Percentiles rank a stretch among this genome's conserved stretches.
Conservation (phyloP, 2,113 vertebrate species). For the Scomber colias region DNA sequence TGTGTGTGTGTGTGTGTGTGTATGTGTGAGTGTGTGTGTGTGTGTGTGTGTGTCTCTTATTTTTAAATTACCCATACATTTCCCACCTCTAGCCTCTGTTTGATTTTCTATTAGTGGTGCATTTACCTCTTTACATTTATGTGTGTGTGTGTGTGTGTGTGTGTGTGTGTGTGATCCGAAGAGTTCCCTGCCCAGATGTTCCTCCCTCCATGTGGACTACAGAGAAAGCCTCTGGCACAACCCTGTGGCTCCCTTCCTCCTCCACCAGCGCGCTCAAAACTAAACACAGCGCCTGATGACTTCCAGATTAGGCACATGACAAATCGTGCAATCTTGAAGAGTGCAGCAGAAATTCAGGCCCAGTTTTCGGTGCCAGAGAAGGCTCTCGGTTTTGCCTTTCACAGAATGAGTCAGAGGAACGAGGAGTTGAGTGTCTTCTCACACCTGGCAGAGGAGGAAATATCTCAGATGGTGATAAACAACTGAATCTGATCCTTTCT, state of each 20-base stretch:
- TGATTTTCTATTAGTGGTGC: neutral
- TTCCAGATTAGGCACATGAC: conserved; percentile 74
- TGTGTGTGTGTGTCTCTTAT: neutral
- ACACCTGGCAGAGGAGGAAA: neutral
- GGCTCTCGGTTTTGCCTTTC: conserved; percentile 15
- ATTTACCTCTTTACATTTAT: neutral
- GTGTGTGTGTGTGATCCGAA: conserved; percentile 8
- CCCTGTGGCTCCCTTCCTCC: conserved; percentile 53
- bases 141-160: conserved; percentile 20
- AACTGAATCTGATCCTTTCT: too few relatives aligned
- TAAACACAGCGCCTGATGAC: conserved; percentile 68
- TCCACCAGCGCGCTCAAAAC: conserved; percentile 50
- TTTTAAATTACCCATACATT: neutral
- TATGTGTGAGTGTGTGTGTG: conserved; percentile 15
- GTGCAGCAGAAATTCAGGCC: conserved; percentile 39
- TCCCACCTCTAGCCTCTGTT: neutral
- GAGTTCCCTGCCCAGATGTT: conserved; percentile 51
- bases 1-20: conserved; percentile 21
- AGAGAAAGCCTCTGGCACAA: conserved; percentile 50
- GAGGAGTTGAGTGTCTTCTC: conserved; percentile 3
- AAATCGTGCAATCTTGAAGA: conserved; percentile 50
- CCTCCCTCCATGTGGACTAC: conserved; percentile 47
- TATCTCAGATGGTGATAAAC: too few relatives aligned
- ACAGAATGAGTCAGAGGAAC: neutral
- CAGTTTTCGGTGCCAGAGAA: conserved; percentile 16